phyloP scores from a whole-genome alignment of 1,140 invertebrate species.

The Calliphora vicina region DNA sequence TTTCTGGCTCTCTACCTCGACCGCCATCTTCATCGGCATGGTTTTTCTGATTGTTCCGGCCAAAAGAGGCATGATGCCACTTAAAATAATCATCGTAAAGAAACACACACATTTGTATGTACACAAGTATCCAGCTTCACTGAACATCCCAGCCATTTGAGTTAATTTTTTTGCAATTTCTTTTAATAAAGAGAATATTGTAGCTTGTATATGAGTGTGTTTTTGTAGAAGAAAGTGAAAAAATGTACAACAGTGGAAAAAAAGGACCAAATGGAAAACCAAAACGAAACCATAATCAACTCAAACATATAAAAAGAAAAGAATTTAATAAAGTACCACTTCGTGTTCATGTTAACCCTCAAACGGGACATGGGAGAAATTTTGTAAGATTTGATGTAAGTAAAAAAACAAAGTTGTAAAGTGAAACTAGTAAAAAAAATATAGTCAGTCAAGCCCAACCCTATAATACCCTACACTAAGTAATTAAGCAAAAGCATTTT shows the following conservation, averaged over 20 bases:
- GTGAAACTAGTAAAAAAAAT: too few species aligned
- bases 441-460: too few species aligned
- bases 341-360: too few species aligned
- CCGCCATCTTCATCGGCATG: background rate
- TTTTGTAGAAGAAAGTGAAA: background rate
- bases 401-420: too few species aligned
- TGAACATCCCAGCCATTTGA: background rate
- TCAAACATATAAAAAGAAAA: background rate
- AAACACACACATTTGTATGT: background rate
- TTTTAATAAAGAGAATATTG: background rate
- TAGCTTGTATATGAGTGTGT: background rate
- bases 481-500: too few species aligned
- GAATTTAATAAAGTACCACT: background rate
- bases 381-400: too few species aligned
- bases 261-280: background rate
- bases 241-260: background rate
- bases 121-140: background rate
- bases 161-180: background rate
- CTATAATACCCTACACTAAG: too few species aligned
- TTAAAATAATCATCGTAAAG: background rate
- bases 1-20: background rate
- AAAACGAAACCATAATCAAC: conserved; percentile 4
- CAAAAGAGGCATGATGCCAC: background rate
- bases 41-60: background rate
- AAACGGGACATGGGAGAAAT: too few species aligned